Percentiles rank a stretch among this genome's conserved stretches.
phyloP scores from a whole-genome alignment of 2,888 invertebrate species.

The Ptychoptera contaminata region DNA sequence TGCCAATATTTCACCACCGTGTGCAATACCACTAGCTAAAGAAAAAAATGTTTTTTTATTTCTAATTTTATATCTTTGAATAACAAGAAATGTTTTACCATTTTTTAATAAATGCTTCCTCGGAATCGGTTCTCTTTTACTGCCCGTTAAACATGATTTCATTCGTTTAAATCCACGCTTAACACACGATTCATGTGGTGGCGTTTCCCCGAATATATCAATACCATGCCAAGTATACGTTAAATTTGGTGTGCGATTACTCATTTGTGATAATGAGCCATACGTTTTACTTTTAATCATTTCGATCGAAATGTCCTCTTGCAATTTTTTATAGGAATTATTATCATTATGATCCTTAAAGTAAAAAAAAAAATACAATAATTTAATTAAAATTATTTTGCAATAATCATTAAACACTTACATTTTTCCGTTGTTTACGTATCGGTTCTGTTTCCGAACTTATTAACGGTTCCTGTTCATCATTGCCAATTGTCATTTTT shows the following conservation, averaged over 20 bases:
- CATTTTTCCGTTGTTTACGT: slow-evolving; percentile 11
- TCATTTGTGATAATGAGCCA: slow-evolving; percentile 17
- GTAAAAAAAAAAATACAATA: neutral
- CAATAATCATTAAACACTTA: slow-evolving; percentile 4
- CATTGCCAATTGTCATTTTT: slow-evolving; percentile 33
- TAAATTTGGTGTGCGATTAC: slow-evolving; percentile 27
- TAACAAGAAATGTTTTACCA: too few species aligned
- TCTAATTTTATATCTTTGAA: neutral
- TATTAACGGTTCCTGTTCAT: slow-evolving; percentile 37
- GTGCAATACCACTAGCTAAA: slow-evolving; percentile 67
- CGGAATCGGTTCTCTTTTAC: slow-evolving; percentile 25
- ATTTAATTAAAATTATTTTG: neutral
- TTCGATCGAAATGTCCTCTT: neutral
- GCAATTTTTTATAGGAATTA: neutral
- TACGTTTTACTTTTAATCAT: slow-evolving; percentile 18
- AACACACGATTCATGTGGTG: slow-evolving; percentile 28
- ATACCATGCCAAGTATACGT: slow-evolving; percentile 67
- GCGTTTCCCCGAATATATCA: slow-evolving; percentile 54
- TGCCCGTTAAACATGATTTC: slow-evolving; percentile 28
- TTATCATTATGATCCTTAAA: too few species aligned
- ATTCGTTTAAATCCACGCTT: slow-evolving; percentile 33
- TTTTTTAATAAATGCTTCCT: slow-evolving; percentile 60
- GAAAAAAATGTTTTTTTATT: slow-evolving; percentile 1
- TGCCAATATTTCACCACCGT: slow-evolving; percentile 72
- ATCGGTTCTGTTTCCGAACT: slow-evolving; percentile 12